Evolutionary conservation across 2,113 vertebrate species (phyloP), one percentile per base, ranked within the genome.

Genomic region (rabbit (Oryctolagus cuniculus)): DNA sequence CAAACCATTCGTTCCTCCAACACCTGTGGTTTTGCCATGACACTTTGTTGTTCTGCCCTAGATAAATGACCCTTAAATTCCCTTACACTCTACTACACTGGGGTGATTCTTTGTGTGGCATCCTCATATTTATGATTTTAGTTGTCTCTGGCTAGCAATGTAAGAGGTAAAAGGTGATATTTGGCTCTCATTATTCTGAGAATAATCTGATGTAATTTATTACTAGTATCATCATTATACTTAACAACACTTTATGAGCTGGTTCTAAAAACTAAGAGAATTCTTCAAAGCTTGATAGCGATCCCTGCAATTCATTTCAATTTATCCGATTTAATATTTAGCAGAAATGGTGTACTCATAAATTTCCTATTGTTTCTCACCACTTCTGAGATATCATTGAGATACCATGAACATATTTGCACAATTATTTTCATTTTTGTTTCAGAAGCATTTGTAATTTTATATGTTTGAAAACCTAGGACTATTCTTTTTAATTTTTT

Each of bases 361-460:
- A 63, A 94, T 87, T 84, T 5, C 24, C 11, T 78, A 49, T 74
- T 70, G 87, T 93, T 82, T 70, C 19, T n/a, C 27, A 70, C 84
- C 58, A 79, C 38, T 89, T 29, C 1, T 70, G 11, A n/a, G 13
- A 34, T 92, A 75, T 55, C n/a, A n/a, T n/a, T n/a, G n/a, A n/a
- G n/a, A n/a, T n/a, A n/a, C n/a, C n/a, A n/a, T n/a, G n/a, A n/a
- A n/a, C n/a, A n/a, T n/a, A n/a, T n/a, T 83, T 64, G 11, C 38
- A 24, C 21, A 69, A 82, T 96, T 94, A 72, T 85, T 87, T 80
- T 36, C 17, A 29, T 90, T 88, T 93, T 86, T 96, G 24, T 82
- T 27, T 86, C 38, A 86, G 73, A 89, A 44, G 17, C 53, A 86
- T 67, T 94, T 66, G 81, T 78, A 5, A 38, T 82, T 95, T 95